phyloP scores from a whole-genome alignment of 2,113 vertebrate genomes.

The Brienomyrus longianalis region DNA sequence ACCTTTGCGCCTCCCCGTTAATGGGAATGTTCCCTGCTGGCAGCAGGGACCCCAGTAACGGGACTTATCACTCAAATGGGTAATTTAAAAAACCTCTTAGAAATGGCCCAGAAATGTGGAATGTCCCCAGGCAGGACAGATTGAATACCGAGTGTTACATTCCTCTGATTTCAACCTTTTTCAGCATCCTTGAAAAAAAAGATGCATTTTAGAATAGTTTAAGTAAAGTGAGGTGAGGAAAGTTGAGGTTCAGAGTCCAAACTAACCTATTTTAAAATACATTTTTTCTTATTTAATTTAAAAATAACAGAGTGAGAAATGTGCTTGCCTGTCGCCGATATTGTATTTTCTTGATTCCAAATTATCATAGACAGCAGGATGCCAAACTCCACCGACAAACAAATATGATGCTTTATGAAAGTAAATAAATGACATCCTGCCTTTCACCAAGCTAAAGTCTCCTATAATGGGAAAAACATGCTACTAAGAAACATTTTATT shows the following conservation, averaged over 20 bases:
- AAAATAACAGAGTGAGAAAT: not conserved
- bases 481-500: not conserved
- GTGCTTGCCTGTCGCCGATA: not conserved
- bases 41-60: constrained; percentile 8
- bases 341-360: not conserved
- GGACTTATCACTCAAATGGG: constrained; percentile 12
- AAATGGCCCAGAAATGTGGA: constrained; percentile 14
- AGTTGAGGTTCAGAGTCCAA: not conserved
- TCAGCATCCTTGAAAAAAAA: constrained; percentile 4
- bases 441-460: not conserved
- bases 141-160: not conserved
- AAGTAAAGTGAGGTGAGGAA: constrained; percentile 12
- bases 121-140: constrained; percentile 11
- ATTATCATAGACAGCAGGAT: not conserved
- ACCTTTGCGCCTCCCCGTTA: not conserved
- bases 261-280: not conserved
- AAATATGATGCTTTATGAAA: not conserved
- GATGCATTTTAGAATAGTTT: not conserved
- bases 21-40: constrained; percentile 7
- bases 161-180: not conserved
- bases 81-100: constrained; percentile 5
- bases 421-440: not conserved
- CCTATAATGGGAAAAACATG: not conserved
- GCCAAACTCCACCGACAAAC: not conserved
- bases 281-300: constrained; percentile 6